phyloP scores from a whole-genome alignment of 2,113 vertebrate species.

The Chamaetylas fuelleborni region DNA sequence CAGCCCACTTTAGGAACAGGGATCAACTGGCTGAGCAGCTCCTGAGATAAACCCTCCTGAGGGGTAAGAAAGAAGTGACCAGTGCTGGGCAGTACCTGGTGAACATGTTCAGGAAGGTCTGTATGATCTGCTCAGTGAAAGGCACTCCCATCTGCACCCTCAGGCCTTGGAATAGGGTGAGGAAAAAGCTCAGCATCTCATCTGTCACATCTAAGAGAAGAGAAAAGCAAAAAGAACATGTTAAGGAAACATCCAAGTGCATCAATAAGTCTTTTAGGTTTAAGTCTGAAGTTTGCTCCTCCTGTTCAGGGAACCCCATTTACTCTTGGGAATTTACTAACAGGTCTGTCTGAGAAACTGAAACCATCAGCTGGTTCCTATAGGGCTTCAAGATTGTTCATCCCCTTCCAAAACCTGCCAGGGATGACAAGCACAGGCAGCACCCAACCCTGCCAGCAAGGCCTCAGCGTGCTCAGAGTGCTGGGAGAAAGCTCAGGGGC shows the following conservation, averaged over 20 bases:
- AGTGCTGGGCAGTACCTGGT: slow-evolving; percentile 81
- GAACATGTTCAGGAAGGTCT: slow-evolving; percentile 98
- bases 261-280: neutral
- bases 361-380: neutral
- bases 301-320: neutral
- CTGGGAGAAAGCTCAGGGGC: neutral
- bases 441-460: neutral
- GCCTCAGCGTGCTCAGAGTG: neutral
- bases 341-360: neutral
- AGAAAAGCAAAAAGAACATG: neutral
- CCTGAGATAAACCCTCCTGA: neutral
- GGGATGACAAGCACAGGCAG: neutral
- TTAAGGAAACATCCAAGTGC: neutral
- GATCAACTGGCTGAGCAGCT: neutral
- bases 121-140: slow-evolving; percentile 97
- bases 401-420: neutral
- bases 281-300: neutral
- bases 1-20: neutral
- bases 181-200: slow-evolving; percentile 97
- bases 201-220: slow-evolving; percentile 88
- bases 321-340: neutral
- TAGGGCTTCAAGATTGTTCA: neutral
- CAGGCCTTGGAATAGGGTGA: slow-evolving; percentile 94
- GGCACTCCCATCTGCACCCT: slow-evolving; percentile 97
- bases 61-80: neutral